phyloP scores from a whole-genome alignment of 2,113 vertebrate genomes.

The Cepphus grylle region DNA sequence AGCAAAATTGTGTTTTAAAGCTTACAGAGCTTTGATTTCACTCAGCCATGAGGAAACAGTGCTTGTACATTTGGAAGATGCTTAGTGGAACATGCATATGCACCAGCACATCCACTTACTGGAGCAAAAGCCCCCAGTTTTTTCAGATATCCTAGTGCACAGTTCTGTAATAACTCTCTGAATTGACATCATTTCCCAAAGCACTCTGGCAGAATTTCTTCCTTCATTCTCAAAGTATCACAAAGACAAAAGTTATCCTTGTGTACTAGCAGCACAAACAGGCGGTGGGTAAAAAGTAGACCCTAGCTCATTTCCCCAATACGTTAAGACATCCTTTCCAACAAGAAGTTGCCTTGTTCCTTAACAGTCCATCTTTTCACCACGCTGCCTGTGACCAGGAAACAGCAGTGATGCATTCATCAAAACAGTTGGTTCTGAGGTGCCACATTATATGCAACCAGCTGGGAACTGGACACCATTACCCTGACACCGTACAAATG shows the following conservation, averaged over 20 bases:
- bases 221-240: background rate
- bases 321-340: background rate
- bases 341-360: background rate
- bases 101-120: background rate
- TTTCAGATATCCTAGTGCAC: background rate
- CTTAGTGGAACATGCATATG: background rate
- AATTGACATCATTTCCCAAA: background rate
- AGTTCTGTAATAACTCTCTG: background rate
- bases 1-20: background rate
- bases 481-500: background rate
- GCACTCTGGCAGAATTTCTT: background rate
- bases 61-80: background rate
- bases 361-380: background rate
- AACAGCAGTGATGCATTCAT: background rate
- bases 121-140: background rate
- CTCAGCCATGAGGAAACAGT: background rate
- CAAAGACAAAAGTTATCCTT: background rate
- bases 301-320: background rate
- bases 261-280: background rate
- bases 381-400: background rate
- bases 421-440: background rate
- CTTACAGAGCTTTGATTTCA: background rate
- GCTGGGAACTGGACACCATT: background rate
- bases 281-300: background rate
- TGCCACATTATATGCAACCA: fast-evolving